Conservation (phyloP, 2,797 vertebrate genomes). For the Perdix hodgsoniae region DNA sequence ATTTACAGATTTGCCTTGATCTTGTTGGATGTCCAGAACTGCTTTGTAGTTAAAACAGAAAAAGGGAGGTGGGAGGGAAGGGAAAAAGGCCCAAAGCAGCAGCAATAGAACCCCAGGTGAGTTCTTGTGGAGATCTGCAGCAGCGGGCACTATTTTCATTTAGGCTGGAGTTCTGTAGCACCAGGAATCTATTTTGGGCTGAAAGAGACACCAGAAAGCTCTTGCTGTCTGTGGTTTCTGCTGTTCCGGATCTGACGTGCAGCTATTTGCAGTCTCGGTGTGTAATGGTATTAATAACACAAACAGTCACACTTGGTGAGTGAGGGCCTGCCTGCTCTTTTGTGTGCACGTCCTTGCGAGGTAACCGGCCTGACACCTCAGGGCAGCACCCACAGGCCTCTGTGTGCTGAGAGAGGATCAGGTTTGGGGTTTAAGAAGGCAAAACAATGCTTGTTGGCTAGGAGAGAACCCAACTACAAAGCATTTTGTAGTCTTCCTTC, state of each 20-base stretch:
- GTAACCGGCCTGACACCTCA: slow-evolving; percentile 12
- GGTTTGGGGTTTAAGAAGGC: no score
- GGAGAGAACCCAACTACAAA: no score
- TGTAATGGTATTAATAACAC: background rate
- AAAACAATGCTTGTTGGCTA: no score
- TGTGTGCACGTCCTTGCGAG: slow-evolving; percentile 33
- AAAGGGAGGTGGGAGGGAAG: background rate
- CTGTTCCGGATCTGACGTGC: background rate
- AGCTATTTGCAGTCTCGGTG: background rate
- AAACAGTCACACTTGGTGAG: background rate
- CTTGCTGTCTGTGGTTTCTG: background rate
- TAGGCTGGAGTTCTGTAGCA: background rate
- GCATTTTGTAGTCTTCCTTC: background rate
- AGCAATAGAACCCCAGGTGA: background rate
- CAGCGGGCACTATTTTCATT: background rate
- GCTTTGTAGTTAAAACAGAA: background rate
- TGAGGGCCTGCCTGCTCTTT: background rate
- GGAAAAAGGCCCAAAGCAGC: background rate
- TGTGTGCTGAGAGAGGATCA: background rate
- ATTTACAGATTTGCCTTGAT: background rate
- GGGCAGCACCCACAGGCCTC: background rate
- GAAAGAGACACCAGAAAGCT: background rate
- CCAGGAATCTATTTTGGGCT: background rate
- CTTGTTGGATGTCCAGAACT: background rate
- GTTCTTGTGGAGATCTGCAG: background rate